Base-by-base conservation (phyloP, 2,888 invertebrate species). In the Formica aserva region DNA sequence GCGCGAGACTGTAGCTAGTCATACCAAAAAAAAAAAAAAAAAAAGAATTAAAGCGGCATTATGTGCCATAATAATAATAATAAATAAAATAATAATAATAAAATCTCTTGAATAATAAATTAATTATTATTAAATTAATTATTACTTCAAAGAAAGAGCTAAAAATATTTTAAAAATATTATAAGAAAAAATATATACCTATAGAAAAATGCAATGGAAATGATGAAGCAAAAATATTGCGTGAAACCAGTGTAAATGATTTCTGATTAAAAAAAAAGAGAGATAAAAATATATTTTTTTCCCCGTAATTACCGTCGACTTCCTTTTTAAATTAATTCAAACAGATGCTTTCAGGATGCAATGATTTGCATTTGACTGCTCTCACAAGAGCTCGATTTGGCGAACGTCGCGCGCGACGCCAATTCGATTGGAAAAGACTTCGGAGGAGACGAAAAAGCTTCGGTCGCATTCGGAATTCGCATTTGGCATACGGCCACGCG, bases 401-500 rank as follows among this genome's bases (percentile, higher is more conserved):
- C 62, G 13, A 67, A 75, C 82, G 83, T 63, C 72, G 22, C 78
- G 66, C 74, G 55, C 76, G 71, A 65, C 57, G 3, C 13, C 75
- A 15, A 45, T 32, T 1, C 22, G 60, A 74, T 66, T 57, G 63
- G 41, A 74, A 82, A 74, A 76, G 52, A 52, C 60, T 72, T 60
- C 57, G 67, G 66, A 45, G 81, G 78, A 65, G 62, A 66, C 60
- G 65, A 69, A 83, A 78, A 82, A 84, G 62, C 60, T 38, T 48
- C 60, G 41, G 69, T 22, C 83, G 80, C 82, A 83, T 84, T 52
- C 52, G 85, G 75, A 86, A 90, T 87, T 87, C 85, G 87, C 87
- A 87, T 76, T 90, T 90, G 89, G 90, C 88, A 41, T 18, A 2
- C 4, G 52, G 85, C 89, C 90, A 86, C 55, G 52, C 45, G 65